Conservation (phyloP, 2,888 invertebrate species). For the Tetanocera ferruginea region DNA sequence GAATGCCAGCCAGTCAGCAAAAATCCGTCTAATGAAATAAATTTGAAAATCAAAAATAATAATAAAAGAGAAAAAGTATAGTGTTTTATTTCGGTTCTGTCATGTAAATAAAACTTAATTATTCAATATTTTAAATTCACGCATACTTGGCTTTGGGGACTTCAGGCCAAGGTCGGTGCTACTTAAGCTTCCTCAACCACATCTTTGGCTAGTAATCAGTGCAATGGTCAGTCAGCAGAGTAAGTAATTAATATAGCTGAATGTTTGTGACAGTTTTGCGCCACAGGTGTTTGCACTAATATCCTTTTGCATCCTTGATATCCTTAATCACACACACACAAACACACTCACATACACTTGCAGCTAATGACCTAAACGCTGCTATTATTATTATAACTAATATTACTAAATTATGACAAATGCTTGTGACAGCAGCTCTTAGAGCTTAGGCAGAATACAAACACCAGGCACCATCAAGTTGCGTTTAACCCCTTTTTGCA, state of each 20-base stretch:
- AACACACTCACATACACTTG: constrained; percentile 11
- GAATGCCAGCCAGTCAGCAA: too few species aligned
- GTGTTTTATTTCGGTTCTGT: neutral
- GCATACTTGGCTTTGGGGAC: neutral
- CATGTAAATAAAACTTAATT: neutral
- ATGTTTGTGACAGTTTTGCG: constrained; percentile 61
- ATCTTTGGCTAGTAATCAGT: neutral
- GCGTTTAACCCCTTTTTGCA: constrained; percentile 18
- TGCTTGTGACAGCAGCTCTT: constrained; percentile 51
- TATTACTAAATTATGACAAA: constrained; percentile 53
- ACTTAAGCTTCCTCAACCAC: neutral
- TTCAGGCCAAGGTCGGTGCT: neutral
- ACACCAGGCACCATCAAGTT: neutral
- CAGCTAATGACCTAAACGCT: constrained; percentile 31
- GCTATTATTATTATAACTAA: constrained; percentile 38
- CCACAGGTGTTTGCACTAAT: constrained; percentile 69
- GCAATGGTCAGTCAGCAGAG: constrained; percentile 4
- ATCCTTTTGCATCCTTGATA: constrained; percentile 47
- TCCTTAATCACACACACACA: constrained; percentile 38
- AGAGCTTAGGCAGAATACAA: neutral
- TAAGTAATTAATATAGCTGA: constrained; percentile 63
- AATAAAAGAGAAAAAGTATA: neutral
- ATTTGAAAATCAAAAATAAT: neutral
- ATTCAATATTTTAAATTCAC: constrained; percentile 27
- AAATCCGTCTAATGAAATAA: neutral